A percentile compares a stretch with the other conserved stretches of the same genome.
phyloP scores from a whole-genome alignment of 2,113 vertebrate genomes.

The Manacus vitellinus region DNA sequence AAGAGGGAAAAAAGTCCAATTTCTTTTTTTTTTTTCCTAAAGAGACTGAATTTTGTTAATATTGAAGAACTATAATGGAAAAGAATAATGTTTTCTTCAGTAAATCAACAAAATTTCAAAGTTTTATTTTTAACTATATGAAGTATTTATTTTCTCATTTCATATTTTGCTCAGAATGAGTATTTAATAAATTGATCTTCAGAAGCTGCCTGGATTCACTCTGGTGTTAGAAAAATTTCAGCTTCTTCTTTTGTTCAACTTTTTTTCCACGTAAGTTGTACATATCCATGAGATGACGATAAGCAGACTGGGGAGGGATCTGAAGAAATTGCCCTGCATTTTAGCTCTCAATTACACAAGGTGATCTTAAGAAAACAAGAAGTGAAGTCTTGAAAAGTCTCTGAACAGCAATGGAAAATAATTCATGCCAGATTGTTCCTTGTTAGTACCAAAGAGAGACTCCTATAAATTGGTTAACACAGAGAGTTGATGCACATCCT shows the following conservation, averaged over 20 bases:
- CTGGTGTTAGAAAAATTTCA: background rate
- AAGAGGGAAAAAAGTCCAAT: background rate
- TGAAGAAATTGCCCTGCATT: constrained; percentile 58
- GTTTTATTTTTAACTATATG: background rate
- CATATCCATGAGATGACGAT: constrained; percentile 25
- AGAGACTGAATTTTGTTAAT: background rate
- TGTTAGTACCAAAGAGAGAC: background rate
- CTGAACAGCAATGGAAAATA: constrained; percentile 38
- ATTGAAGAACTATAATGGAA: background rate
- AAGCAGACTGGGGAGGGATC: constrained; percentile 48
- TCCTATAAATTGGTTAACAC: background rate
- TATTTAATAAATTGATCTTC: background rate
- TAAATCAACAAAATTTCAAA: background rate
- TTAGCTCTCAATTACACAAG: constrained; percentile 61
- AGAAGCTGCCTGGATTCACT: background rate
- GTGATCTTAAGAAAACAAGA: constrained; percentile 66
- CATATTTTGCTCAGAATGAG: background rate
- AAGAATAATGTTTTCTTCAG: background rate
- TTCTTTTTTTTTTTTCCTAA: too few species aligned
- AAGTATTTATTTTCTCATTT: background rate
- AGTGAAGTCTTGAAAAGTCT: constrained; percentile 32
- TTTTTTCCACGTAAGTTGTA: background rate
- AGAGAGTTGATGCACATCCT: background rate
- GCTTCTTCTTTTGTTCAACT: background rate
- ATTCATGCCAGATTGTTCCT: constrained; percentile 53